Conservation (phyloP, 2,888 invertebrate genomes). For the Drosophila dives region DNA sequence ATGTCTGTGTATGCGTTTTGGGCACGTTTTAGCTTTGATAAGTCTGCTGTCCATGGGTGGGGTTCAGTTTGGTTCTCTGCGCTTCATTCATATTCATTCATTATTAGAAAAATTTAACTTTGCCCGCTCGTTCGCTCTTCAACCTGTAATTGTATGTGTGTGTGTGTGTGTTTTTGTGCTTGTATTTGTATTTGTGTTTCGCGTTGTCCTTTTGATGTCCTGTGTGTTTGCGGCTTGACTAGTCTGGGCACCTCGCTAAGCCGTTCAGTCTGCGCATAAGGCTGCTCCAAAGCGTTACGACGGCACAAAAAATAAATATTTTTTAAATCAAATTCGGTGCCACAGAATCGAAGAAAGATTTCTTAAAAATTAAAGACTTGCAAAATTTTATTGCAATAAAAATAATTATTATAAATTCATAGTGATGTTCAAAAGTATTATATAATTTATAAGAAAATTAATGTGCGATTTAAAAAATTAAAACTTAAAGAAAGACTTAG, state of each 20-base stretch:
- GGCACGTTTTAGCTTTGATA: constrained; percentile 80
- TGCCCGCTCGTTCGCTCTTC: constrained; percentile 41
- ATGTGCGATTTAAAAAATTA: constrained; percentile 6
- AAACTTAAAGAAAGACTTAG: neutral
- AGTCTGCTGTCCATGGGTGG: constrained; percentile 52
- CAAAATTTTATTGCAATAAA: neutral
- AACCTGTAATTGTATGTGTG: constrained; percentile 20
- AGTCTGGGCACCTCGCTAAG: constrained; percentile 64
- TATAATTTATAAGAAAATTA: constrained; percentile 1
- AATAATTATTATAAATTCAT: neutral
- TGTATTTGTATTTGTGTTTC: constrained; percentile 46
- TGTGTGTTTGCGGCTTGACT: constrained; percentile 62
- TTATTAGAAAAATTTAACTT: constrained; percentile 79
- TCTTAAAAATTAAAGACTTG: constrained; percentile 17
- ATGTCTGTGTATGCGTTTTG: constrained; percentile 57
- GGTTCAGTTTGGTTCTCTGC: constrained; percentile 49
- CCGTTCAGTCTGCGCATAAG: constrained; percentile 83
- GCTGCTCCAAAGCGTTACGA: constrained; percentile 77
- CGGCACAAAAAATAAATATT: constrained; percentile 40
- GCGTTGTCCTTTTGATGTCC: constrained; percentile 65
- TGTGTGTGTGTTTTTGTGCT: constrained; percentile 36
- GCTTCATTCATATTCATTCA: constrained; percentile 82
- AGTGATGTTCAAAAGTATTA: constrained; percentile 31
- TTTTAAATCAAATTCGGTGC: neutral
- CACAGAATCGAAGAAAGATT: constrained; percentile 1